phyloP scores from a whole-genome alignment of 2,888 invertebrate genomes.

The Aleiodes testaceus region DNA sequence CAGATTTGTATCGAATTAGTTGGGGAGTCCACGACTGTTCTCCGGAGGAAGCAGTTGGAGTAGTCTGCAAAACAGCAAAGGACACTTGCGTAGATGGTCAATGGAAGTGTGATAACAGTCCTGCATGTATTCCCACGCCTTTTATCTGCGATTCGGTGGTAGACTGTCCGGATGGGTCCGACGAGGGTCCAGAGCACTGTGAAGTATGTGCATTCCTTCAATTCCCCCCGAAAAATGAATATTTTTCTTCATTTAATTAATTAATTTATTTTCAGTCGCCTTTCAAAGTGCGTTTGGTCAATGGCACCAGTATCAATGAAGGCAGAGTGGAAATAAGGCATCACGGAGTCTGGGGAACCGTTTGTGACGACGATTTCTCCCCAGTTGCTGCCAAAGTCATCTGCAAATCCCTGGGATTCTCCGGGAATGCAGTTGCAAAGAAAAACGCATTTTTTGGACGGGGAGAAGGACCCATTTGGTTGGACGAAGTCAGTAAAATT shows the following conservation, averaged over 20 bases:
- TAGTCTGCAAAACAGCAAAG: conserved; percentile 78
- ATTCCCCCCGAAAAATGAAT: too few species aligned
- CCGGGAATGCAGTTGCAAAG: conserved; percentile 74
- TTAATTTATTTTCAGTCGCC: conserved; percentile 73
- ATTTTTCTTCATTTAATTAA: too few species aligned
- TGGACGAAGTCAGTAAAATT: conserved; percentile 76
- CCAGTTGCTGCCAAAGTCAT: conserved; percentile 80
- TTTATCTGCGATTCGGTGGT: conserved; percentile 80
- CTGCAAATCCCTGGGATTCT: conserved; percentile 77
- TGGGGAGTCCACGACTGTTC: conserved; percentile 85
- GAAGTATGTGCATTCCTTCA: conserved; percentile 71
- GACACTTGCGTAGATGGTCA: conserved; percentile 76
- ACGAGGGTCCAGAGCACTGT: conserved; percentile 77
- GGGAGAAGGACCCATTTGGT: conserved; percentile 81
- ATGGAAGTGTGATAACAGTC: conserved; percentile 78
- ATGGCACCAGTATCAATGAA: conserved; percentile 75
- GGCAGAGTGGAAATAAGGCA: conserved; percentile 83
- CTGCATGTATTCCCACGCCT: conserved; percentile 77
- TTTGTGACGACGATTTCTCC: conserved; percentile 86
- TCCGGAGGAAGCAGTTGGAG: conserved; percentile 79
- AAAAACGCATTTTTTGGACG: conserved; percentile 76
- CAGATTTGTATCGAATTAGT: conserved; percentile 48
- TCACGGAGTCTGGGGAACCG: conserved; percentile 83
- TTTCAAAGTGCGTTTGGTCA: conserved; percentile 77
- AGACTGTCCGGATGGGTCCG: conserved; percentile 80